Evolutionary conservation across 2,888 invertebrate species (phyloP).

Genomic region (Colostygia pectinataria): DNA sequence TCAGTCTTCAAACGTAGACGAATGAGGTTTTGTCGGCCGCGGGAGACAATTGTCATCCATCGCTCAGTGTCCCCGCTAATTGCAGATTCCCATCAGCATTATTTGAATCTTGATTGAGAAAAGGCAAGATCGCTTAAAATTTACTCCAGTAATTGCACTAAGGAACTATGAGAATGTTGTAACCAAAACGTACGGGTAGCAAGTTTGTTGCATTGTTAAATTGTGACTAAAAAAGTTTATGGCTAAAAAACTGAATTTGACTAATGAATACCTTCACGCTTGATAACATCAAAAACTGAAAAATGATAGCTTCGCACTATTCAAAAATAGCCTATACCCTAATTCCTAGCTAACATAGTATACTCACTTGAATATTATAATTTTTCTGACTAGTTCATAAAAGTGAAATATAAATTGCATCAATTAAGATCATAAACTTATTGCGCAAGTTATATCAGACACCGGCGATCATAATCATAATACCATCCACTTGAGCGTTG

Average conservation of each 20-base stretch:
- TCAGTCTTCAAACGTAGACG: constrained; percentile 77
- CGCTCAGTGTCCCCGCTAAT: constrained; percentile 79
- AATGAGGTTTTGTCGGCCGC: constrained; percentile 69
- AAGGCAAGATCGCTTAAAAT: constrained; percentile 58
- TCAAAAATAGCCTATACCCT: too few relatives aligned
- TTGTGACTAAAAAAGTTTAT: too few relatives aligned
- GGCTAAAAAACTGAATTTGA: too few relatives aligned
- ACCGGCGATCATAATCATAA: constrained; percentile 54
- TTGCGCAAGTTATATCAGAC: constrained; percentile 43
- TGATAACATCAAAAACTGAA: too few relatives aligned
- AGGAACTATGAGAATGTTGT: constrained; percentile 42
- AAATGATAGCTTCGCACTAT: too few relatives aligned
- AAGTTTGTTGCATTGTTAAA: too few relatives aligned
- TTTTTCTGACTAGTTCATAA: too few relatives aligned
- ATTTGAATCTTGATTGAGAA: constrained; percentile 75
- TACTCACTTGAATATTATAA: too few relatives aligned
- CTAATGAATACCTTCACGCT: too few relatives aligned
- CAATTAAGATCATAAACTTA: constrained; percentile 27
- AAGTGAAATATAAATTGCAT: too few relatives aligned
- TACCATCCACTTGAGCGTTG: constrained; percentile 55
- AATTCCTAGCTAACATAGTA: too few relatives aligned
- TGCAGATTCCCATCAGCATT: constrained; percentile 77
- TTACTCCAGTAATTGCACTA: constrained; percentile 39
- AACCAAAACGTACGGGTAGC: too few relatives aligned
- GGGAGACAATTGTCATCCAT: constrained; percentile 76